Conservation (phyloP, 2,888 invertebrate species). For the Gastracanthus pulcherrimus region DNA sequence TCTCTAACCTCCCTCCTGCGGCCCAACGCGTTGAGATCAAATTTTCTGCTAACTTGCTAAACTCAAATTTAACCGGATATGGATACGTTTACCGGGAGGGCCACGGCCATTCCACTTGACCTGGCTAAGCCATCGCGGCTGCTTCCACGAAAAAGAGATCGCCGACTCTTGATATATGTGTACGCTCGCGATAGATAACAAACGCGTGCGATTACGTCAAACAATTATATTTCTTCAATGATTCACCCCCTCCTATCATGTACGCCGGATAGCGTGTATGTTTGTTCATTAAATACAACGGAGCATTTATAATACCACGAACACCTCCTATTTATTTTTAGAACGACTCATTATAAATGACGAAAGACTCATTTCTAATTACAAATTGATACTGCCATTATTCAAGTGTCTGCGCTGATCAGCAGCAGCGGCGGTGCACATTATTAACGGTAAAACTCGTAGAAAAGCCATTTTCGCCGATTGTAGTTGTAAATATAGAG, state of each 20-base stretch:
- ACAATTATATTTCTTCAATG: not conserved
- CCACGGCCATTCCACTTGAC: no score
- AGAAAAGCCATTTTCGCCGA: no score
- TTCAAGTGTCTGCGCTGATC: not conserved
- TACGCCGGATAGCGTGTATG: not conserved
- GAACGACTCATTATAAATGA: not conserved
- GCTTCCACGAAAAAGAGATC: not conserved
- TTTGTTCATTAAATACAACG: not conserved
- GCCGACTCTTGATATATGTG: not conserved
- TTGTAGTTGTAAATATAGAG: no score
- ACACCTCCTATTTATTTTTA: not conserved
- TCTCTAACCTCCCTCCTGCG: no score
- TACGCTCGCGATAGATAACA: not conserved
- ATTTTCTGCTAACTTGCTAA: slow-evolving; percentile 67
- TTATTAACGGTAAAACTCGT: not conserved
- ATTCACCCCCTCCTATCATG: not conserved
- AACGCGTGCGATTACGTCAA: not conserved
- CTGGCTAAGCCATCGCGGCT: not conserved
- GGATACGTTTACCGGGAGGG: no score
- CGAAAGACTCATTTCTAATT: not conserved
- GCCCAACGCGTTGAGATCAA: slow-evolving; percentile 60
- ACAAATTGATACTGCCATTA: not conserved
- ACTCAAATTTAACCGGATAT: slow-evolving; percentile 69
- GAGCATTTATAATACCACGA: not conserved
- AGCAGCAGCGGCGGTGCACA: not conserved